phyloP scores from a whole-genome alignment of 2,888 invertebrate species.

The Chloromyia formosa region DNA sequence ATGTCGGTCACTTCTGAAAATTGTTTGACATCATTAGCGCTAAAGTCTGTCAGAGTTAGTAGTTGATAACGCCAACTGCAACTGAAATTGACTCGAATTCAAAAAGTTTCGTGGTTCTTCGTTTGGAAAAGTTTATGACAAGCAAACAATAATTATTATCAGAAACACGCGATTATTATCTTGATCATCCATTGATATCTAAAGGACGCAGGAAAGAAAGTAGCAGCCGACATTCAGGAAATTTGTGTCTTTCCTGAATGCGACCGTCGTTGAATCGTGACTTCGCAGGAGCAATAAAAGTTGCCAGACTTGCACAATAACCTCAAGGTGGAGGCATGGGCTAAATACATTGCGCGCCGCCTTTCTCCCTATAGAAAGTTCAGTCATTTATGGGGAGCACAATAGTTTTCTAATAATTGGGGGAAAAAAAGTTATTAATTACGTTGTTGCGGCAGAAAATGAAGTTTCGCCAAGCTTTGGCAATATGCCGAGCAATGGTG shows the following conservation, averaged over 20 bases:
- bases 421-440: constrained; percentile 40
- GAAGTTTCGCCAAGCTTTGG: constrained; percentile 29
- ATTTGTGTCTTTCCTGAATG: background rate
- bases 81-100: constrained; percentile 17
- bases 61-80: constrained; percentile 8
- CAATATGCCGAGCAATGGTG: constrained; percentile 7
- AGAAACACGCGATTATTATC: constrained; percentile 38
- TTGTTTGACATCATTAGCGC: constrained; percentile 36
- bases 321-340: background rate
- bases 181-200: constrained; percentile 28
- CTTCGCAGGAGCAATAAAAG: constrained; percentile 25
- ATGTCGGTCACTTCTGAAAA: constrained; percentile 27
- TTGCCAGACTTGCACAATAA: constrained; percentile 22
- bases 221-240: background rate
- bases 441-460: constrained; percentile 32
- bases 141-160: constrained; percentile 37
- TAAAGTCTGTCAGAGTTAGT: background rate
- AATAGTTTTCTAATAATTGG: constrained; percentile 40
- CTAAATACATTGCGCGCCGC: no score
- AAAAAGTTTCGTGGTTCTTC: constrained; percentile 19
- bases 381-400: constrained; percentile 4
- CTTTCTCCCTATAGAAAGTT: background rate
- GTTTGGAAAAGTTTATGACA: constrained; percentile 37
- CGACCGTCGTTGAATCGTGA: constrained; percentile 26
- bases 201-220: constrained; percentile 4